Conservation (phyloP, 2,888 invertebrate genomes). For the Napeogenes inachia region DNA sequence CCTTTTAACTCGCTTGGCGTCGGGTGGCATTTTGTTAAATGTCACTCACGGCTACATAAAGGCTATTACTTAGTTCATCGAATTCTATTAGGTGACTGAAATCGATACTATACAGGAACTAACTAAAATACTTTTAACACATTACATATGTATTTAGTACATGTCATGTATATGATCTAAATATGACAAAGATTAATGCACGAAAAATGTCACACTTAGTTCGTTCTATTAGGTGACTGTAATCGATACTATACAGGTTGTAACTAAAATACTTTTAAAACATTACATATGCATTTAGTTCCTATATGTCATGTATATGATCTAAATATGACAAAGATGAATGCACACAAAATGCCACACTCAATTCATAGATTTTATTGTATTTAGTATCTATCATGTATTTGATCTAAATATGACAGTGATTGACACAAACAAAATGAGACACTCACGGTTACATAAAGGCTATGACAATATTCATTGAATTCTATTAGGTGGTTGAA, state of each 20-base stretch:
- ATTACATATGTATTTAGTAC: too few relatives aligned
- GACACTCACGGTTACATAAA: too few relatives aligned
- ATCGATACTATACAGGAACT: neutral
- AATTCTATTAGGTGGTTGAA: constrained; percentile 1
- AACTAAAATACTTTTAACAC: neutral
- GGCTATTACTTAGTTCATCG: constrained; percentile 13
- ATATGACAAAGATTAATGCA: too few relatives aligned
- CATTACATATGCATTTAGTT: too few relatives aligned
- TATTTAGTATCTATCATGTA: too few relatives aligned
- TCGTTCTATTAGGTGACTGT: constrained; percentile 2
- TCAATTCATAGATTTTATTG: neutral
- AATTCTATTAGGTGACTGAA: constrained; percentile 1
- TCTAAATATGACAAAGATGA: too few relatives aligned
- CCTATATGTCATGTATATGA: too few relatives aligned
- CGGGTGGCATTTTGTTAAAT: constrained; percentile 25
- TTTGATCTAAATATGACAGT: too few relatives aligned
- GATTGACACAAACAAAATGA: too few relatives aligned
- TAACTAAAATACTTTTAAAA: neutral
- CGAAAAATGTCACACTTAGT: neutral
- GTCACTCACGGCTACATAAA: constrained; percentile 21
- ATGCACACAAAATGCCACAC: neutral
- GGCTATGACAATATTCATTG: neutral
- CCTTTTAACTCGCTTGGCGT: constrained; percentile 22
- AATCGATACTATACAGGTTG: neutral
- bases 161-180: too few relatives aligned